Evolutionary conservation across 2,888 invertebrate genomes (phyloP), one percentile per base, ranked within the genome.

Genomic region (Tetheella fluctuosa): DNA sequence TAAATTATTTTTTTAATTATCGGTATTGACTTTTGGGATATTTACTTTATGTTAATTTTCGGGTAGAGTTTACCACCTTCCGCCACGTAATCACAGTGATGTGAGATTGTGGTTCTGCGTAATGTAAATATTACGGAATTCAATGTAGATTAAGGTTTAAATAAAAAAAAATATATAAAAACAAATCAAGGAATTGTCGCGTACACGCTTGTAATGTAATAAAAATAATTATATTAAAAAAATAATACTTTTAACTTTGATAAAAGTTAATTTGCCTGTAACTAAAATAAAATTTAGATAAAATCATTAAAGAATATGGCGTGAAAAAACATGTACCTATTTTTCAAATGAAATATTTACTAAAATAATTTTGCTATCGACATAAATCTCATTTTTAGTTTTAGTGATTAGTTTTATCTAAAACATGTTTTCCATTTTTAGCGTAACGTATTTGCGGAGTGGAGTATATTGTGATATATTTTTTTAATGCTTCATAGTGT

Each of bases 381-480:
- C 10, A 20, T 48, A 48, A 48, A 48, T 48, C 48, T 48, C 48
- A 48, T 48, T 48, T 8, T 48, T 48, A 48, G 20, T 48, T 20
- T 17, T 48, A 48, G 48, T 20, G 17, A 10, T 48, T 48, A 48
- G 20, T 48, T 48, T 17, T 20, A 20, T 7, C 48, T 10, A 48
- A 48, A 48, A 48, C 17, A 10, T 48, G 48, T 48, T 48, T 48
- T 48, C 48, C 48, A 48, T 48, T 48, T 48, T 48, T 48, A 48
- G 48, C 48, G 48, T 48, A 48, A 20, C 48, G 48, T 48, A 48
- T 48, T 48, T n/a, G 48, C 48, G 48, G 20, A 48, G 42, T 48
- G 20, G 48, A 48, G 48, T 48, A 48, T 48, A 48, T 48, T 48
- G 48, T 48, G 48, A 48, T 48, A 48, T 48, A 48, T 48, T 48